phyloP scores from a whole-genome alignment of 2,888 invertebrate species.

The Azorinus chamasolen region DNA sequence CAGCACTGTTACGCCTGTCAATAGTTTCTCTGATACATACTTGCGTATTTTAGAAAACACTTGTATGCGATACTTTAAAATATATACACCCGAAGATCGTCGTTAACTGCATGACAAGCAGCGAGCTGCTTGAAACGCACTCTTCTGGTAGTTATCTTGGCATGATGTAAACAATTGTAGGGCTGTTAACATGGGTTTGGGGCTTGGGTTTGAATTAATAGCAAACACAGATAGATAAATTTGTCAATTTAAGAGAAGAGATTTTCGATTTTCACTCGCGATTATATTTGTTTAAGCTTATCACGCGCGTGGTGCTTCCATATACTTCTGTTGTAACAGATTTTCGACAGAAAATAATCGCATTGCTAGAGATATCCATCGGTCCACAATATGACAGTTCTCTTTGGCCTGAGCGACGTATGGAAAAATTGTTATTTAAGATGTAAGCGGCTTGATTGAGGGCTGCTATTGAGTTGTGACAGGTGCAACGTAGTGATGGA shows the following conservation, averaged over 20 bases:
- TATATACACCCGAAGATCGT: too few relatives aligned
- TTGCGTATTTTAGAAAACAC: too few relatives aligned
- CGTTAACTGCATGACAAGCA: too few relatives aligned
- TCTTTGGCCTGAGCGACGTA: too few relatives aligned
- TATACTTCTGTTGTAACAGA: slow-evolving; percentile 19
- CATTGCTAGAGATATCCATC: too few relatives aligned
- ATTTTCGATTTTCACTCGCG: slow-evolving; percentile 56
- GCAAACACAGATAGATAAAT: slow-evolving; percentile 59
- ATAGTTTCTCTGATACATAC: too few relatives aligned
- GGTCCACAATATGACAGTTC: not conserved
- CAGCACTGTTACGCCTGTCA: too few relatives aligned
- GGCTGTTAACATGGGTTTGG: slow-evolving; percentile 38
- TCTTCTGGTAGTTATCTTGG: slow-evolving; percentile 32
- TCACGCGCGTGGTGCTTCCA: slow-evolving; percentile 45
- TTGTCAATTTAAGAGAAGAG: slow-evolving; percentile 56
- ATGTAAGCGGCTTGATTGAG: too few relatives aligned
- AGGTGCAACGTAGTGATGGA: slow-evolving; percentile 38
- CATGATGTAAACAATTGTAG: slow-evolving; percentile 46
- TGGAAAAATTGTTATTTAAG: too few relatives aligned
- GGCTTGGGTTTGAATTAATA: slow-evolving; percentile 42
- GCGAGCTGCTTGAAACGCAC: too few relatives aligned
- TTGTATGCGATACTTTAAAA: too few relatives aligned
- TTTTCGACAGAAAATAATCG: not conserved
- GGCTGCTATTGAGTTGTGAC: slow-evolving; percentile 6
- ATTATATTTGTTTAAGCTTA: slow-evolving; percentile 58